Percentiles rank a stretch among this genome's conserved stretches.
Conservation (phyloP, 1,140 invertebrate genomes). For the Zaprionus ghesquierei region DNA sequence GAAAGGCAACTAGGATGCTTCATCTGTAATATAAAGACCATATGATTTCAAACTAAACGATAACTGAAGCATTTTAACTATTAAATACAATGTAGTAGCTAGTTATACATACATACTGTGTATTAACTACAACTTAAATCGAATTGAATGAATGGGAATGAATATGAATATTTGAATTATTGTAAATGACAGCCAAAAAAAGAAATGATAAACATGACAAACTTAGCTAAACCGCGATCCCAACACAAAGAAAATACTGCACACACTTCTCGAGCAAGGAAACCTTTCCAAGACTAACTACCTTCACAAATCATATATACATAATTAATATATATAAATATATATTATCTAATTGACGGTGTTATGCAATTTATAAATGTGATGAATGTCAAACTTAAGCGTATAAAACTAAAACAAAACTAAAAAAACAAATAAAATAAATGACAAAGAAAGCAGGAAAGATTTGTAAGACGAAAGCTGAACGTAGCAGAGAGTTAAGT, state of each 20-base stretch:
- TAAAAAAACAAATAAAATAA: conserved; percentile 17
- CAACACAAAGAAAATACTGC: conserved; percentile 37
- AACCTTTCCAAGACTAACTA: conserved; percentile 78
- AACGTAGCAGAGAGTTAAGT: conserved; percentile 67
- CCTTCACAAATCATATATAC: conserved; percentile 71
- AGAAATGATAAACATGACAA: conserved; percentile 1
- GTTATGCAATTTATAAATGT: conserved; percentile 81
- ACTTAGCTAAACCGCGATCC: conserved; percentile 10
- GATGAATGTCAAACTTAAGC: conserved; percentile 79
- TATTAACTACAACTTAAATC: conserved; percentile 28
- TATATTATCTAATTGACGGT: conserved; percentile 75
- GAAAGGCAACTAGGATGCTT: conserved; percentile 58
- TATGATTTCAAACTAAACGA: conserved; percentile 57
- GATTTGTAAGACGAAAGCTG: conserved; percentile 66
- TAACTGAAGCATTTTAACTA: conserved; percentile 66
- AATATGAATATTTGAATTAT: conserved; percentile 29
- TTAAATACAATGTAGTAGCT: conserved; percentile 48
- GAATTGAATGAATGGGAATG: conserved; percentile 26
- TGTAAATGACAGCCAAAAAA: conserved; percentile 60
- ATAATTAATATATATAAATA: conserved; percentile 43
- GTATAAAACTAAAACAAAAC: conserved; percentile 43
- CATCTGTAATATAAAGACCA: conserved; percentile 73
- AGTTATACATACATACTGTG: conserved; percentile 44
- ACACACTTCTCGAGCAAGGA: conserved; percentile 76
- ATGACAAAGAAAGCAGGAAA: conserved; percentile 4